Evolutionary conservation across 2,797 vertebrate genomes (phyloP), one percentile per base, ranked within the genome.

Genomic region (Diceros bicornis): DNA sequence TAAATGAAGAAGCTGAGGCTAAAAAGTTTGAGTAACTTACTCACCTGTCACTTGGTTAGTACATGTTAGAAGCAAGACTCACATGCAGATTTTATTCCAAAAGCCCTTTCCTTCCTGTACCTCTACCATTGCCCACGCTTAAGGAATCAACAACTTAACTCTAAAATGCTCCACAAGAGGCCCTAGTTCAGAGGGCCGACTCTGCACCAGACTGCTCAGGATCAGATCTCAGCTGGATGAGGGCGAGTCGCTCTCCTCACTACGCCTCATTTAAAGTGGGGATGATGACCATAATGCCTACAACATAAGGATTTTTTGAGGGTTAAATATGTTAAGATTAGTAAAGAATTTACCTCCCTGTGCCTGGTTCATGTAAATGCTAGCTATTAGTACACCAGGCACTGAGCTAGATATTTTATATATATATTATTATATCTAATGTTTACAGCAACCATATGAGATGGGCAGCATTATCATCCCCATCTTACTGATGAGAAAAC

Each of bases 71-170:
- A 86, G 12, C 17, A 93, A 91, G 41, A 44, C 44, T 9, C 8
- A n/a, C 85, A 96, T 59, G 50, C n/a, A 82, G 37, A 86, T 41
- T 93, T 93, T 89, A 85, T 79, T 82, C 20, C 61, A 85, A 74
- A 95, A 84, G 0, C 6, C 14, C 0, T 44, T 69, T 50, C 64
- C 41, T 94, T 85, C 13, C 32, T 66, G 4, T 85, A 81, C 37
- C 47, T 85, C 57, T 52, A 75, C 11, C 59, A 41, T 72, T 66
- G 44, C 14, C 12, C 6, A 71, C 18, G 68, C 18, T 62, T 93
- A 93, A 82, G 20, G 18, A 96, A 41, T 52, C 55, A 50, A 55
- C 37, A 25, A 72, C 21, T 62, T 79, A 55, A 69, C 75, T 90
- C 23, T 87, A 84, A 89, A 62, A 85, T 81, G 61, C 18, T 82